Conservation (phyloP, 2,797 vertebrate genomes). For the Cryptoprocta ferox region DNA sequence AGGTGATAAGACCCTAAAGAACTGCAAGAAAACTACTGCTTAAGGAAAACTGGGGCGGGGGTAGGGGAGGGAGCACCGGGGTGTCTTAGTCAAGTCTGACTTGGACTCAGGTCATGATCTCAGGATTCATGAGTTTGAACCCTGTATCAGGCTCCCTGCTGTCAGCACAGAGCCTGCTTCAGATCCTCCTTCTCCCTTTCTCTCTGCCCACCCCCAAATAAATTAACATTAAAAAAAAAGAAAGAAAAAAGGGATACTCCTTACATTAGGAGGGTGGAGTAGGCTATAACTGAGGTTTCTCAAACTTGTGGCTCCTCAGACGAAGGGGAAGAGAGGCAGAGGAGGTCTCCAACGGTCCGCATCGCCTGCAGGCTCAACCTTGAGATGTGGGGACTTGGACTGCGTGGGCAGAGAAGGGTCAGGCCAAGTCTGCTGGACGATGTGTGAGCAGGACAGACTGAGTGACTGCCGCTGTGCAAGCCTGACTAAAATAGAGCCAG, state of each 20-base stretch:
- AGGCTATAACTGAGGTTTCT: background rate
- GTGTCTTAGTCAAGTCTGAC: too few species aligned
- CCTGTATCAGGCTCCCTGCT: too few species aligned
- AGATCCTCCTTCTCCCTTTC: too few species aligned
- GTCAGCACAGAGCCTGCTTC: too few species aligned
- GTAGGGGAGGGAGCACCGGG: too few species aligned
- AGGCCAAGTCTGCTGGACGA: background rate
- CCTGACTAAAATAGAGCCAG: background rate
- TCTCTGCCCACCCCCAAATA: too few species aligned
- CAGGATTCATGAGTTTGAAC: too few species aligned
- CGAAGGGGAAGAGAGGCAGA: accelerated
- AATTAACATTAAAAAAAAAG: too few species aligned
- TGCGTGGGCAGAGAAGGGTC: background rate
- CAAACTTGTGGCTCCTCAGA: too few species aligned
- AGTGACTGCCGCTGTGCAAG: background rate
- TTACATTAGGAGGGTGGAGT: background rate
- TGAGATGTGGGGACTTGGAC: background rate
- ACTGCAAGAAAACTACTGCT: background rate
- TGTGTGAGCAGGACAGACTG: background rate
- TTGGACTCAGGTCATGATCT: too few species aligned
- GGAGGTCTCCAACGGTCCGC: background rate
- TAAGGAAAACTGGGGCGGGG: background rate
- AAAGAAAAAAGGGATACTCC: background rate
- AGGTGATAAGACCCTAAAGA: background rate
- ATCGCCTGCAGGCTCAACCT: too few species aligned